Percentiles rank a stretch among this genome's conserved stretches.
These are phyloP conservation scores for Henricia sp. DNA, from an alignment of 53 echinoderm and acorn worm genomes.

Conservation along the genomic window DNA sequence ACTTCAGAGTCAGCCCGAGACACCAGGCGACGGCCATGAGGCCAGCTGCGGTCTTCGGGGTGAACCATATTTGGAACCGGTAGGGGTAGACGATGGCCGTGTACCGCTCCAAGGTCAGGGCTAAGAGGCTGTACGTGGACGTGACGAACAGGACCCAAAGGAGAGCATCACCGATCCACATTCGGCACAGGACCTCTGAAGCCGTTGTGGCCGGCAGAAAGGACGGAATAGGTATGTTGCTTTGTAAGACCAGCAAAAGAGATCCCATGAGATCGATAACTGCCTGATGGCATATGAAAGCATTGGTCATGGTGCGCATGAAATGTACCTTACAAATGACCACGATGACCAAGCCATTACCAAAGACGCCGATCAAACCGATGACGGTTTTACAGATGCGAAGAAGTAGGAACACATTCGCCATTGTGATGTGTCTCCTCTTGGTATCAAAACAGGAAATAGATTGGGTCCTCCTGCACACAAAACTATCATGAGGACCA, in stretches of 20 bases:
- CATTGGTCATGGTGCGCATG: conserved; percentile 58
- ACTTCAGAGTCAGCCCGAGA: conserved; percentile 29
- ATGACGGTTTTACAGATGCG: conserved; percentile 22
- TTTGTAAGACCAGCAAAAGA: conserved; percentile 17
- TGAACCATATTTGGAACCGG: conserved; percentile 46
- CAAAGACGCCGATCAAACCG: conserved; percentile 10
- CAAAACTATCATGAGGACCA: neutral
- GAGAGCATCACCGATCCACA: conserved; percentile 43
- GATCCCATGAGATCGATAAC: conserved; percentile 43
- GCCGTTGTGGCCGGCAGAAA: conserved; percentile 13
- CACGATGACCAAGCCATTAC: conserved; percentile 44
- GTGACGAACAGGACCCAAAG: conserved; percentile 56
- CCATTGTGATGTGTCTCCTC: too few relatives aligned
- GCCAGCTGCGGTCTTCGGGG: neutral
- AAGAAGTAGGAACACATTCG: conserved; percentile 6
- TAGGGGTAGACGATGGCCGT: conserved; percentile 61
- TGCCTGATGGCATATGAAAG: conserved; percentile 52
- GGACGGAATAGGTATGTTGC: conserved; percentile 38
- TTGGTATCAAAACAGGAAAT: neutral
- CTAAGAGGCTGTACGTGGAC: conserved; percentile 51
- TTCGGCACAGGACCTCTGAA: conserved; percentile 35
- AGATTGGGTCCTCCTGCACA: neutral
- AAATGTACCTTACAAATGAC: conserved; percentile 26
- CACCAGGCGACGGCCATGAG: conserved; percentile 8
- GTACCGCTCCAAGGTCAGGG: conserved; percentile 51